Evolutionary conservation across 2,113 vertebrate species (phyloP).

Genomic region (Octodon degus): DNA sequence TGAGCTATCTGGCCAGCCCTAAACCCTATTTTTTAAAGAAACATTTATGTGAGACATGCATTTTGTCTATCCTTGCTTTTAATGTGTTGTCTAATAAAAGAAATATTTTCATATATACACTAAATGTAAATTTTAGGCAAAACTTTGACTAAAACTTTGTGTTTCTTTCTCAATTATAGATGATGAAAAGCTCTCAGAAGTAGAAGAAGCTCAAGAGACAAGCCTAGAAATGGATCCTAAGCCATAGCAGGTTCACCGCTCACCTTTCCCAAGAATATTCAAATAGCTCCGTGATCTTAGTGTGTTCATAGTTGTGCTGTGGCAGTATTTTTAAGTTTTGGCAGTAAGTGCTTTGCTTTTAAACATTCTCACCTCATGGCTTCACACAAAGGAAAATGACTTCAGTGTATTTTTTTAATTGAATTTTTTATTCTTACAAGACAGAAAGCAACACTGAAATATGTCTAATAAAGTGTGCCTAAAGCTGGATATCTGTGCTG

Average conservation of each 20-base stretch:
- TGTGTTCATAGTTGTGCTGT: neutral
- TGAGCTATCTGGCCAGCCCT: too few relatives aligned
- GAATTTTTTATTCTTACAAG: constrained; percentile 65
- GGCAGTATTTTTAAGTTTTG: constrained; percentile 37
- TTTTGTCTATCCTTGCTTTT: constrained; percentile 48
- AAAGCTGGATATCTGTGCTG: constrained; percentile 31
- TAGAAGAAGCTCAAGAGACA: constrained; percentile 92
- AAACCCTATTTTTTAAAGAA: neutral
- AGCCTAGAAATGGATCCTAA: constrained; percentile 89
- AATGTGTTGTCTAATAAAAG: constrained; percentile 43
- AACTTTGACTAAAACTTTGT: neutral
- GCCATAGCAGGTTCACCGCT: constrained; percentile 58
- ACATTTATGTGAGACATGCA: neutral
- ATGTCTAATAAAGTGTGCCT: constrained; percentile 65
- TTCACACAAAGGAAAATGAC: constrained; percentile 44
- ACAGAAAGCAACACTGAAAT: constrained; percentile 36
- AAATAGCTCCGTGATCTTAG: neutral
- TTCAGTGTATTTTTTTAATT: constrained; percentile 47
- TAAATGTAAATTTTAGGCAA: neutral
- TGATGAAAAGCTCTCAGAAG: constrained; percentile 96
- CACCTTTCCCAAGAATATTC: neutral
- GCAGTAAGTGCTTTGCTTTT: constrained; percentile 42
- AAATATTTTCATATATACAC: neutral
- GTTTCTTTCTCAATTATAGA: constrained; percentile 86
- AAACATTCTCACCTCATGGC: constrained; percentile 58